Evolutionary conservation across 2,113 vertebrate genomes (phyloP).

Genomic region (Chaetops frenatus): DNA sequence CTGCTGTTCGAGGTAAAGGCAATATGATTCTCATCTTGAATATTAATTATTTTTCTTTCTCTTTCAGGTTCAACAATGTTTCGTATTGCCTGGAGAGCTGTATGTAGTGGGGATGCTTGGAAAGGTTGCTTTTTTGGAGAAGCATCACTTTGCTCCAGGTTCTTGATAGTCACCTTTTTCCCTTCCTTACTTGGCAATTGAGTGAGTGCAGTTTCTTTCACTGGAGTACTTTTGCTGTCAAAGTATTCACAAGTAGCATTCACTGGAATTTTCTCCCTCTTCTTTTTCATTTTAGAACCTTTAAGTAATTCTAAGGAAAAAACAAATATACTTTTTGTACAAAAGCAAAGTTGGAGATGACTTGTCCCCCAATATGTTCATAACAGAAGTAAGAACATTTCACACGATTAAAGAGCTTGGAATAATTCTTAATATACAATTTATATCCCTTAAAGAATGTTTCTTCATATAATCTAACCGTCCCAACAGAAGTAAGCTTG

Average conservation of each 20-base stretch:
- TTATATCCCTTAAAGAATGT: not conserved
- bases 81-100: not conserved
- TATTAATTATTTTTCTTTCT: constrained; percentile 75
- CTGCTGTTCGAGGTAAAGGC: not conserved
- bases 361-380: not conserved
- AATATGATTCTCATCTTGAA: constrained; percentile 43
- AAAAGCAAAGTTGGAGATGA: not conserved
- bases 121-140: not conserved
- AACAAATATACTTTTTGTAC: not conserved
- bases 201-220: not conserved
- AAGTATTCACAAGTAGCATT: not conserved
- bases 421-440: not conserved
- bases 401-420: not conserved
- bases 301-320: constrained; percentile 70
- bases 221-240: not conserved
- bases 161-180: not conserved
- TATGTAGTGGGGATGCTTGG: not conserved
- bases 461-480: not conserved
- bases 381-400: not conserved
- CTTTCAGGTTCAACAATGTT: not conserved
- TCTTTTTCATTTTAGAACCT: constrained; percentile 68
- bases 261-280: constrained; percentile 79
- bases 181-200: not conserved
- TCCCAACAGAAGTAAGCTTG: not conserved
- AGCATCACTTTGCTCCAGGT: not conserved